Conservation (phyloP, 2,113 vertebrate genomes). For the Symphodus melops region DNA sequence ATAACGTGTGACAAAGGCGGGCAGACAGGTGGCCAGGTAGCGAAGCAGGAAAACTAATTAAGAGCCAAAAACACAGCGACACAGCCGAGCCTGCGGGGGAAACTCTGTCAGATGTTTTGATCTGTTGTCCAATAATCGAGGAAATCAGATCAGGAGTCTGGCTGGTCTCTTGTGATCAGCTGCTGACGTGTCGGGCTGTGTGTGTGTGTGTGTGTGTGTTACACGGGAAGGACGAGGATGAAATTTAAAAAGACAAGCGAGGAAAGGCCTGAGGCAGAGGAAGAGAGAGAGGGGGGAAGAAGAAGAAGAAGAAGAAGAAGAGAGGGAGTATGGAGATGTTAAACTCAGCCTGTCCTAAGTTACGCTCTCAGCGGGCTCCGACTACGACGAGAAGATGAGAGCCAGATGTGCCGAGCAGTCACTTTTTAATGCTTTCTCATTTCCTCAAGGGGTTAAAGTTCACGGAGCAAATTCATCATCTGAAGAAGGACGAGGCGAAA, state of each 20-base stretch:
- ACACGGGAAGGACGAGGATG: not conserved
- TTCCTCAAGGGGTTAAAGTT: constrained; percentile 53
- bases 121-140: constrained; percentile 41
- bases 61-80: constrained; percentile 24
- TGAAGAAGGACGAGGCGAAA: constrained; percentile 32
- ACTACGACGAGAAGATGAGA: constrained; percentile 41
- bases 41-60: constrained; percentile 42
- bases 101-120: constrained; percentile 45
- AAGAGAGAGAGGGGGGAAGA: not conserved
- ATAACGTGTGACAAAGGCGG: not conserved
- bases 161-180: constrained; percentile 27
- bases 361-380: not conserved
- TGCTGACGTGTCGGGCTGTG: not conserved
- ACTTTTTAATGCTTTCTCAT: constrained; percentile 28
- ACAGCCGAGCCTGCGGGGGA: constrained; percentile 41
- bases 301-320: not conserved
- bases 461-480: constrained; percentile 16
- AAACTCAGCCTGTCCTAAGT: not conserved
- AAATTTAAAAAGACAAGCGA: constrained; percentile 11
- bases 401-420: constrained; percentile 42
- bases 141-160: constrained; percentile 33
- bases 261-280: constrained; percentile 9
- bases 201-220: constrained; percentile 4
- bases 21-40: constrained; percentile 45
- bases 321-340: not conserved